phyloP scores from a whole-genome alignment of 35 echinoderm and acorn worm species.

The Lytechinus pictus region DNA sequence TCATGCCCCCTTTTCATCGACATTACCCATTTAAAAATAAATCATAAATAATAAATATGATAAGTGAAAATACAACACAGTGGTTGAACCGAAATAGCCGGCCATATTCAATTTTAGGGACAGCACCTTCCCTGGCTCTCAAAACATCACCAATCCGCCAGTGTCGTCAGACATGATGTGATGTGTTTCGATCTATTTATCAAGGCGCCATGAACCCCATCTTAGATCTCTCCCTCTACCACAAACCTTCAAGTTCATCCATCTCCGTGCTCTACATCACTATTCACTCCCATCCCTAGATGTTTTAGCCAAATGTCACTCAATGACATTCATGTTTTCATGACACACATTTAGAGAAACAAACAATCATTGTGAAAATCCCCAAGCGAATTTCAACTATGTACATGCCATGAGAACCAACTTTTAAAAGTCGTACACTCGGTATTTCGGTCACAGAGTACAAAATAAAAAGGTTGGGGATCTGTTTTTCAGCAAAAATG shows the following conservation, averaged over 20 bases:
- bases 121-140: no score
- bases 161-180: no score
- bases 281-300: neutral
- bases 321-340: constrained; percentile 34
- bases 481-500: neutral
- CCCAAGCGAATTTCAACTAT: constrained; percentile 30
- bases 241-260: neutral
- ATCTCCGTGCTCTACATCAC: neutral
- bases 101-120: no score
- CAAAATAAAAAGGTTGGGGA: neutral
- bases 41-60: no score
- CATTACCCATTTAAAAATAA: no score
- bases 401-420: constrained; percentile 15
- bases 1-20: no score
- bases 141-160: no score
- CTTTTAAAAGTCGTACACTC: neutral
- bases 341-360: constrained; percentile 45
- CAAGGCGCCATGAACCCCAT: neutral
- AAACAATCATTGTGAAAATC: constrained; percentile 18
- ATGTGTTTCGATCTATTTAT: neutral
- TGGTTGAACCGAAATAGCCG: no score
- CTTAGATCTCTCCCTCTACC: neutral
- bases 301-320: constrained; percentile 2
- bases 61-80: no score
- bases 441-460: constrained; percentile 1